Percentiles rank a stretch among this genome's conserved stretches.
phyloP scores from a whole-genome alignment of 2,797 vertebrate species.

The Ptychobarbus kaznakovi region DNA sequence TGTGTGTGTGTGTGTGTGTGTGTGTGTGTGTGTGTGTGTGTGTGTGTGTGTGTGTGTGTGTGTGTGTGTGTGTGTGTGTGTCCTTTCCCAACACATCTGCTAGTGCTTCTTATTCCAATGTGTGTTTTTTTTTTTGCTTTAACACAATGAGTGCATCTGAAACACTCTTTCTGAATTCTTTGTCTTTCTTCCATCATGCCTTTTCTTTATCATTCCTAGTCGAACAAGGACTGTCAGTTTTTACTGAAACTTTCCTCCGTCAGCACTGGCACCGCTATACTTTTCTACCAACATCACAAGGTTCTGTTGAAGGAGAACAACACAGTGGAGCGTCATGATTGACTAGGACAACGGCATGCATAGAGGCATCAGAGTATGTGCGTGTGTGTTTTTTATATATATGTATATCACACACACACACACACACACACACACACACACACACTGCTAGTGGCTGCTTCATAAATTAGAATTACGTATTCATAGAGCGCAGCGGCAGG shows the following conservation, averaged over 20 bases:
- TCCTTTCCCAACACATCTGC: constrained; percentile 43
- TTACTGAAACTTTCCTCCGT: constrained; percentile 36
- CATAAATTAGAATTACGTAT: constrained; percentile 64
- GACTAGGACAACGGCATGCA: constrained; percentile 43
- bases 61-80: not conserved
- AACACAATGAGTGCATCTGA: constrained; percentile 3
- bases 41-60: constrained; percentile 25
- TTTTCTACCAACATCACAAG: constrained; percentile 37
- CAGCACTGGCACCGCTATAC: constrained; percentile 20
- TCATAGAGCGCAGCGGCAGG: constrained; percentile 44
- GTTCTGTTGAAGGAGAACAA: constrained; percentile 48
- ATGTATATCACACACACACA: not conserved
- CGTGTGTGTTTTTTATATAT: constrained; percentile 35
- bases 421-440: constrained; percentile 2
- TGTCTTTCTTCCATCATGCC: constrained; percentile 25
- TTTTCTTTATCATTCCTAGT: constrained; percentile 18
- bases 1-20: constrained; percentile 16
- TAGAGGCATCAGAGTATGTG: constrained; percentile 23
- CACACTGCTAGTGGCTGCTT: constrained; percentile 36
- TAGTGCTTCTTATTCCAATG: constrained; percentile 14
- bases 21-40: constrained; percentile 28
- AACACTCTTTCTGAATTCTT: constrained; percentile 6
- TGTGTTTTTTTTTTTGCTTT: not conserved
- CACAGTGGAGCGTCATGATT: constrained; percentile 29
- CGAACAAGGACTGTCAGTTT: constrained; percentile 44